Base-by-base conservation (phyloP, 2,113 vertebrate species). In the Ceuthmochares aereus region DNA sequence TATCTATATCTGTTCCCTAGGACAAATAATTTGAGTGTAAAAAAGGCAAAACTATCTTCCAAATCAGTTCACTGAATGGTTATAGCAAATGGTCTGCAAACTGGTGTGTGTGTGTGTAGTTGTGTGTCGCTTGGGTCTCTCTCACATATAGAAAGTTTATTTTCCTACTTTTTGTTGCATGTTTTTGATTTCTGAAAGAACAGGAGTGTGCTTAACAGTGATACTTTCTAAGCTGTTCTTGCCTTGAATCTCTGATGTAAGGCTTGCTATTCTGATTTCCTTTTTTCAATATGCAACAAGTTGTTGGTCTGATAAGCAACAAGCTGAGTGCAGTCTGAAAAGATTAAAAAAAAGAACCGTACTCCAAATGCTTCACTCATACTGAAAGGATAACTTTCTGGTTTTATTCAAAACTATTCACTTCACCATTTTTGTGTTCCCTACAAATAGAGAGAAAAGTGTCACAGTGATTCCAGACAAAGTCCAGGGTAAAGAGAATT, bases 151-250 rank as follows among this genome's bases (percentile, higher is more conserved):
- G 86, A 92, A 90, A 29, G 19, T 70, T 91, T 82, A 10, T 78
- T 77, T 62, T 91, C 42, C 67, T 77, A 22, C 52, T 62, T 17
- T 67, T 76, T 55, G 15, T 54, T 80, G 23, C 19, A 10, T 4
- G 34, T 77, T 45, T 94, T 87, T 90, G 80, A 84, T 92, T 93
- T 94, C 88, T 90, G 93, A 97, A 97, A 93, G 51, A 80, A 49
- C 84, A 89, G 84, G 94, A 85, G 70, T 1, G 0, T 93, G 60
- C 37, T 87, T 54, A 22, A 23, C 30, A 84, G 32, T 85, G 78
- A 85, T 73, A 90, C 56, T 77, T 91, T 74, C 67, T 67, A 66
- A 94, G 59, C 37, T 88, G 55, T 27, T 80, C 68, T 77, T 96
- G 89, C 74, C 84, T 93, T 34, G 26, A 54, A 37, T 73, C 63